These are phyloP conservation scores for Enteromius afrohamiltoni DNA, from an alignment of 2,797 vertebrate genomes.

Conservation along the genomic window DNA sequence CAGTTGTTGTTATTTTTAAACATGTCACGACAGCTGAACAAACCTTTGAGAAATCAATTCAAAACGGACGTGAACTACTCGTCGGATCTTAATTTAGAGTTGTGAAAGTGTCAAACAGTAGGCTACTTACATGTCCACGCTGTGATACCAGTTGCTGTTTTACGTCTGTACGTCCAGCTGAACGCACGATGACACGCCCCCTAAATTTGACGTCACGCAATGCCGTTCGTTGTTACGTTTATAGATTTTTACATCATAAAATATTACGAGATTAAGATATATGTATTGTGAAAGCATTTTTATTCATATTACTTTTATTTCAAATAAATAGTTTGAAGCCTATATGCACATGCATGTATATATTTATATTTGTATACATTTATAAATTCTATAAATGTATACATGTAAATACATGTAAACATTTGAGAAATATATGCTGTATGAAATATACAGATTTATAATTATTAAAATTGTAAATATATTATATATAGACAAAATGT, in stretches of 20 bases:
- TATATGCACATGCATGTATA: no score
- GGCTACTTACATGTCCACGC: constrained; percentile 36
- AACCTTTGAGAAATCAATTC: neutral
- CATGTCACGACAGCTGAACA: neutral
- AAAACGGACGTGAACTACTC: neutral
- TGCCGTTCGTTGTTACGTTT: neutral
- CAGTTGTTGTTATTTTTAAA: neutral
- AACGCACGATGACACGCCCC: constrained; percentile 11
- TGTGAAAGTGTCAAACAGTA: neutral
- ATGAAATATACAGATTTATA: no score
- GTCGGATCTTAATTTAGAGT: neutral
- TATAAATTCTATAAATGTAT: no score
- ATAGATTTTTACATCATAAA: neutral
- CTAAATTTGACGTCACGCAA: neutral
- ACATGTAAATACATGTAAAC: no score
- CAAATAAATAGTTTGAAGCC: no score
- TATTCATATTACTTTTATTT: no score
- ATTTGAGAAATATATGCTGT: no score
- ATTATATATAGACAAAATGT: neutral
- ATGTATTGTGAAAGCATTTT: neutral
- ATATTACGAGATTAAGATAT: neutral
- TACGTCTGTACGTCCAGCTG: neutral
- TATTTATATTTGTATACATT: no score
- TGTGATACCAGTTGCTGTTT: neutral
- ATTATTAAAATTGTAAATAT: neutral